Evolutionary conservation across 2,888 invertebrate species (phyloP), one percentile per base, ranked within the genome.

Genomic region (Ormia ochracea): DNA sequence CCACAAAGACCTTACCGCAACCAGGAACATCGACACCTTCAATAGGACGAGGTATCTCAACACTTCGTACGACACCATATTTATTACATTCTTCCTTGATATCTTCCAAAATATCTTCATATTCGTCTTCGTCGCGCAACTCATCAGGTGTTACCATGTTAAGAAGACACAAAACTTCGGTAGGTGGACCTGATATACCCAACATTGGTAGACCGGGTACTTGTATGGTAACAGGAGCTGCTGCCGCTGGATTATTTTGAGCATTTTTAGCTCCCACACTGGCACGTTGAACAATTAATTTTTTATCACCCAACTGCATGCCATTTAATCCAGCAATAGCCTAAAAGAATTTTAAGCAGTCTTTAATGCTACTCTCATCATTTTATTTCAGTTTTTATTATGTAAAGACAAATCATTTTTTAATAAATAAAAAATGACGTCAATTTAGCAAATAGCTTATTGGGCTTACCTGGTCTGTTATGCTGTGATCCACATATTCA

Each of bases 91-190:
- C 98, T 90, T 98, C 98, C 86, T 96, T 95, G 85, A 99, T 98
- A 89, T 99, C 99, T 87, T 99, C 98, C 77, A 98, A 92, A 85
- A 99, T 99, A 88, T 99, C 98, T 90, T 99, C 98, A 89, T 98
- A 99, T 89, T 99, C 98, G 87, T 98, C 98, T 88, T 98, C 98
- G 88, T 97, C 96, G 86, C 95, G 94, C 82, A 99, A 91, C 89
- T 99, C 99, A 84, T 98, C 98, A 0, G 97, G 96, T 1, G 96
- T 96, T 48, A 98, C 96, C 98, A 99, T 98, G 90, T 99, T 99
- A 90, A 99, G 93, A 45, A 99, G 92, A 89, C 98, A 98, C 33
- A 99, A 92, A 70, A 95, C 95, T 92, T 98, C 96, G 19, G 97
- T 97, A 28, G 97, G 93, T 41, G 96, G 96, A 5, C 97, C 98